Evolutionary conservation across 2,888 invertebrate species (phyloP), one percentile per base, ranked within the genome.

Genomic region (Melanchra persicariae): DNA sequence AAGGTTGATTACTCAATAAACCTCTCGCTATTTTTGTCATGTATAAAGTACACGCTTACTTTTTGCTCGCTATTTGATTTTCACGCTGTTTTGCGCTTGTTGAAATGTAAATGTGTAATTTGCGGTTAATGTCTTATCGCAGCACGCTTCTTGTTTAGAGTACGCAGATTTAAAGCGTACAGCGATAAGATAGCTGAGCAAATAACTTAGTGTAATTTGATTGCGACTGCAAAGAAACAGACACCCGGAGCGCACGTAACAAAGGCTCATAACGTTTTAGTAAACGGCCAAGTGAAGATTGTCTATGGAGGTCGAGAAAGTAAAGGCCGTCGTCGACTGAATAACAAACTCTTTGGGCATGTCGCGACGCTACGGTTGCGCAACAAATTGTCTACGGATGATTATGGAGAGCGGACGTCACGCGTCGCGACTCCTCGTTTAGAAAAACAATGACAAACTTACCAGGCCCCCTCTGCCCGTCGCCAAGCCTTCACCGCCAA

Each of bases 231-330:
- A 74, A 79, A 84, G 71, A 79, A 74, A 80, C 74, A 47, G 60
- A 74, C 51, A 65, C 52, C 72, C 59, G 61, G 74, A 40, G 63
- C 15, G 54, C 57, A 85, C 82, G 77, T 87, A 86, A 88, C 80
- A 82, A 78, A 83, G 77, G 69, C 77, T 72, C 77, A 82, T 84
- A 87, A 85, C 88, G 88, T 91, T 91, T 91, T 87, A 88, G 90
- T 87, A 79, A 89, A 88, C 83, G 67, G 49, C 61, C 72, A 81
- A 87, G 85, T 88, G 83, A 82, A 86, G 87, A 91, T 90, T 90
- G 88, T 88, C 85, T 87, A 87, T 90, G 90, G 92, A 90, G 88
- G 88, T 91, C 88, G 93, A 93, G 94, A 95, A 95, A 95, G 94
- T 94, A 92, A 93, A 93, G 88, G 88, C 88, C 83, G 86, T 85